Evolutionary conservation across 2,888 invertebrate species (phyloP).

Genomic region (Entomobrya proxima): DNA sequence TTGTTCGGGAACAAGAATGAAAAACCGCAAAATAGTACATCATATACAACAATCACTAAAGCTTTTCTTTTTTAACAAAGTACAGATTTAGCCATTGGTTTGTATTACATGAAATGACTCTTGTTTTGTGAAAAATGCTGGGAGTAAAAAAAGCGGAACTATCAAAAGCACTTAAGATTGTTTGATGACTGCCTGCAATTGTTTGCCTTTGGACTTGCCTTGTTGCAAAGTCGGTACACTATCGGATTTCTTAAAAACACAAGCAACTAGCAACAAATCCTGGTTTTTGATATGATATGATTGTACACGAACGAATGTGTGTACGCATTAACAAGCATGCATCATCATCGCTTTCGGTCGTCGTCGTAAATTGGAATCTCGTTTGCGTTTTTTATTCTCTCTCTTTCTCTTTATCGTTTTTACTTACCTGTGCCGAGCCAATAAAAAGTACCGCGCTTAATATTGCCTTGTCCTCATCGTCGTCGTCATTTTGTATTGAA

Average conservation of each 20-base stretch:
- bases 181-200: slow-evolving; percentile 7
- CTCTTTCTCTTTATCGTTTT: slow-evolving; percentile 1
- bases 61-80: slow-evolving; percentile 21
- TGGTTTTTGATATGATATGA: background rate
- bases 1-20: slow-evolving; percentile 33
- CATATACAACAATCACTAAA: slow-evolving; percentile 7
- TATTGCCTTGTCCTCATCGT: background rate
- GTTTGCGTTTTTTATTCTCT: slow-evolving; percentile 33
- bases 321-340: background rate
- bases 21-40: slow-evolving; percentile 59
- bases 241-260: slow-evolving; percentile 24
- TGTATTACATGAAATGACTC: background rate
- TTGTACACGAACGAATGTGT: slow-evolving; percentile 24
- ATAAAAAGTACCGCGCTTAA: slow-evolving; percentile 30
- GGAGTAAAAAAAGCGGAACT: slow-evolving; percentile 34
- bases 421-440: background rate
- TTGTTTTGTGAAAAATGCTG: slow-evolving; percentile 7
- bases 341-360: background rate
- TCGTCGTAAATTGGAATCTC: slow-evolving; percentile 52
- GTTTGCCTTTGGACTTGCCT: background rate
- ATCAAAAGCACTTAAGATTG: slow-evolving; percentile 36
- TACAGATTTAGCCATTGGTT: slow-evolving; percentile 1
- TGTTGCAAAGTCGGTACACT: background rate
- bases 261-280: background rate
- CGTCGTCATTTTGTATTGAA: background rate